Conservation (phyloP, 1,140 invertebrate genomes). For the Drosophila mojavensis region DNA sequence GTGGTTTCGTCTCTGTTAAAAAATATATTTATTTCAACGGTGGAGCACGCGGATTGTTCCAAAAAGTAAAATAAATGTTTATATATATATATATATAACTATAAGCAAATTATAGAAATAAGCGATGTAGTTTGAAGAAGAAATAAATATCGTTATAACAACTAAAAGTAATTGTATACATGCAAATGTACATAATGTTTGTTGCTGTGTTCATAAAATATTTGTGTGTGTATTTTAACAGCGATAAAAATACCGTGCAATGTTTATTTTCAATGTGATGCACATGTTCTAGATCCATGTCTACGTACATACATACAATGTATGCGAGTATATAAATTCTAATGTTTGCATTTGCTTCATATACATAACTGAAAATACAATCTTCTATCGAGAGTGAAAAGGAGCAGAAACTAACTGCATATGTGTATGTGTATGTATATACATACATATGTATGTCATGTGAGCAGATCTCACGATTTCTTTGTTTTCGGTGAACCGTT, state of each 20-base stretch:
- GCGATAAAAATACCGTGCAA: slow-evolving; percentile 68
- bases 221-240: slow-evolving; percentile 41
- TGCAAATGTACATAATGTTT: slow-evolving; percentile 5
- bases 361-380: slow-evolving; percentile 1
- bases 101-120: slow-evolving; percentile 5
- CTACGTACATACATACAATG: neutral
- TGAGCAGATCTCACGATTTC: neutral
- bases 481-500: slow-evolving; percentile 23
- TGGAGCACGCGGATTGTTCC: slow-evolving; percentile 26
- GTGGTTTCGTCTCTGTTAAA: slow-evolving; percentile 28
- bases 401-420: neutral
- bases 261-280: slow-evolving; percentile 56
- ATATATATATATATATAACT: neutral
- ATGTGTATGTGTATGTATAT: neutral
- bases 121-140: neutral
- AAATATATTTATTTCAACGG: slow-evolving; percentile 16
- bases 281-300: slow-evolving; percentile 14
- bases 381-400: slow-evolving; percentile 1
- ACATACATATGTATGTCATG: slow-evolving; percentile 1
- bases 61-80: slow-evolving; percentile 39
- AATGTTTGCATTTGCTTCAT: slow-evolving; percentile 28
- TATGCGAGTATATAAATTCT: neutral
- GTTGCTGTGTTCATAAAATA: neutral
- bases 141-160: slow-evolving; percentile 4
- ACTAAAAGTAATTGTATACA: slow-evolving; percentile 22